A percentile compares a stretch with the other conserved stretches of the same genome.
Conservation (phyloP, 2,113 vertebrate species). For the Siniperca chuatsi region DNA sequence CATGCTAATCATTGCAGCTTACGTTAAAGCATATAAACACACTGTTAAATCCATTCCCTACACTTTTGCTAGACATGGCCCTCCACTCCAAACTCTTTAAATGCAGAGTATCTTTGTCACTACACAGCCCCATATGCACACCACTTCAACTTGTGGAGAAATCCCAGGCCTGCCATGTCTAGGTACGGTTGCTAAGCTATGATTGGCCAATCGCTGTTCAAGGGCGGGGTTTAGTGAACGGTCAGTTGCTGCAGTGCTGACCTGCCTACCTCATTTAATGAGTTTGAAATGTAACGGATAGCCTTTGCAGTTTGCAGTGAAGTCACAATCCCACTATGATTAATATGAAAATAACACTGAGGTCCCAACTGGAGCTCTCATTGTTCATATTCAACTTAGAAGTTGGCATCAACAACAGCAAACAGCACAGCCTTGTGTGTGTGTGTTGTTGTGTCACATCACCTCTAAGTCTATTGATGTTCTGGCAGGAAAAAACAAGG, state of each 20-base stretch:
- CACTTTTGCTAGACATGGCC: background rate
- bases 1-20: too few species aligned
- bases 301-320: background rate
- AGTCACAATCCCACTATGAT: background rate
- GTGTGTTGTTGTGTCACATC: background rate
- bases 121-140: background rate
- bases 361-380: background rate
- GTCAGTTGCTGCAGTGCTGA: background rate
- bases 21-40: too few species aligned
- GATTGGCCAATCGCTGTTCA: background rate
- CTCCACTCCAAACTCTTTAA: background rate
- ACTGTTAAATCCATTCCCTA: background rate
- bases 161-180: background rate
- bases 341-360: background rate
- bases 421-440: slow-evolving; percentile 4
- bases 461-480: background rate
- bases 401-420: background rate
- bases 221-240: background rate
- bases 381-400: background rate
- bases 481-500: background rate
- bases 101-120: background rate
- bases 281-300: background rate
- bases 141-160: background rate
- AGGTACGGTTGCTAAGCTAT: background rate
- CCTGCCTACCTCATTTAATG: background rate